A percentile compares a stretch with the other conserved stretches of the same genome.
Evolutionary conservation across 1,140 invertebrate genomes (phyloP).

Genomic region (Drosophila malerkotliana): DNA sequence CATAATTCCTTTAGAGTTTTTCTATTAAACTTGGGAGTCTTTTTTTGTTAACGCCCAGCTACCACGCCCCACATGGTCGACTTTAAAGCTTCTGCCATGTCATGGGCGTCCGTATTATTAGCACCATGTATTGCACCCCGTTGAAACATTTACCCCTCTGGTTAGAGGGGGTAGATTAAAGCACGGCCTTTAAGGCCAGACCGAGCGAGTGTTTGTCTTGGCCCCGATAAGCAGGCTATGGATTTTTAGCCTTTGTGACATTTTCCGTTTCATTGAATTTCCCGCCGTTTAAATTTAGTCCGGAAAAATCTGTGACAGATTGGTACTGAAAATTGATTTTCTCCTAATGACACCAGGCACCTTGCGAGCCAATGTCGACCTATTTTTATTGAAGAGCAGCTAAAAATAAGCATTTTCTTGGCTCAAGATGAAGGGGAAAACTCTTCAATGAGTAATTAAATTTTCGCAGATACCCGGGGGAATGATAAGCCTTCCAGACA

Average conservation of each 20-base stretch:
- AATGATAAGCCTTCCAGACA: slow-evolving; percentile 10
- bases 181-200: slow-evolving; percentile 43
- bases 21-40: slow-evolving; percentile 17
- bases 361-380: slow-evolving; percentile 5
- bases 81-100: slow-evolving; percentile 41
- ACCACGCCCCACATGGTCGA: slow-evolving; percentile 4
- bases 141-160: not conserved
- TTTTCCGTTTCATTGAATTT: slow-evolving; percentile 67
- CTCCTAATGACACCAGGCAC: not conserved
- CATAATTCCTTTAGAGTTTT: not conserved
- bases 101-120: slow-evolving; percentile 35
- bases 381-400: slow-evolving; percentile 8
- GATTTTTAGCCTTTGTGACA: slow-evolving; percentile 64
- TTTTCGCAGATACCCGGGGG: not conserved
- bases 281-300: slow-evolving; percentile 73
- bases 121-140: slow-evolving; percentile 8
- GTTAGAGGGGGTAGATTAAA: slow-evolving; percentile 23
- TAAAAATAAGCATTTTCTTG: slow-evolving; percentile 9
- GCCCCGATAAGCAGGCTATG: slow-evolving; percentile 72
- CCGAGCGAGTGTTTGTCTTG: slow-evolving; percentile 47
- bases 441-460: not conserved
- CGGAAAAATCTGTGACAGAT: slow-evolving; percentile 35
- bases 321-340: slow-evolving; percentile 47
- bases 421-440: not conserved
- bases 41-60: slow-evolving; percentile 1